phyloP scores from a whole-genome alignment of 1,140 invertebrate genomes.

The Bradysia coprophila region DNA sequence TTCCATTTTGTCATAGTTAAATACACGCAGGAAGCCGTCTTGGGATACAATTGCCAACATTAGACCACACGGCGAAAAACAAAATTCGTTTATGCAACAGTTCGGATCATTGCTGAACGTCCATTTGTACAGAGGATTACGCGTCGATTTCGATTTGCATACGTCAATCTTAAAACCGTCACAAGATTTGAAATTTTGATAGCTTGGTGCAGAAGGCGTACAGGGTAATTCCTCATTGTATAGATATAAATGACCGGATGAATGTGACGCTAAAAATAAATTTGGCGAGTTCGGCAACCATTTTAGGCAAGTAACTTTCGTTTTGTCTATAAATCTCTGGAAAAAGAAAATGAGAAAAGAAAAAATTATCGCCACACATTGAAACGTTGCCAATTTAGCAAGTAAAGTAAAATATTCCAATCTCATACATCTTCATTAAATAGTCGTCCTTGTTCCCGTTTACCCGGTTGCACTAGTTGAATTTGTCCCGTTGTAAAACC shows the following conservation, averaged over 20 bases:
- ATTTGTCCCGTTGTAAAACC: conserved; percentile 96
- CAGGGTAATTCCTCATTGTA: conserved; percentile 93
- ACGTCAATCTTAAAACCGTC: conserved; percentile 88
- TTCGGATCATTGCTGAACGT: conserved; percentile 48
- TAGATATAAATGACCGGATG: conserved; percentile 92
- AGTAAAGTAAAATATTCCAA: conserved; percentile 2
- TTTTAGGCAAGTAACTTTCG: conserved; percentile 92
- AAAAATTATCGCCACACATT: background rate
- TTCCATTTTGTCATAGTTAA: conserved; percentile 96
- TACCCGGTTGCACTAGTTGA: conserved; percentile 91
- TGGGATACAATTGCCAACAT: conserved; percentile 87
- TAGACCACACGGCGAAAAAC: conserved; percentile 86
- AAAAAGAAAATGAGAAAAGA: conserved; percentile 19
- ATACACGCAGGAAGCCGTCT: conserved; percentile 91
- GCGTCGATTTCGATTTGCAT: conserved; percentile 88
- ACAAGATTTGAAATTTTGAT: conserved; percentile 90
- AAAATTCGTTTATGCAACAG: conserved; percentile 83
- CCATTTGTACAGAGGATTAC: conserved; percentile 87
- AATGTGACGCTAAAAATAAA: conserved; percentile 84
- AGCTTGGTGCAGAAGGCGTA: conserved; percentile 64
- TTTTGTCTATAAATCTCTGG: conserved; percentile 94
- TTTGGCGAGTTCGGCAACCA: conserved; percentile 91
- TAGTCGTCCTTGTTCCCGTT: conserved; percentile 87
- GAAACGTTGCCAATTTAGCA: background rate
- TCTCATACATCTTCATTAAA: conserved; percentile 97